phyloP scores from a whole-genome alignment of 2,797 vertebrate species.

The Centroberyx gerrardi region DNA sequence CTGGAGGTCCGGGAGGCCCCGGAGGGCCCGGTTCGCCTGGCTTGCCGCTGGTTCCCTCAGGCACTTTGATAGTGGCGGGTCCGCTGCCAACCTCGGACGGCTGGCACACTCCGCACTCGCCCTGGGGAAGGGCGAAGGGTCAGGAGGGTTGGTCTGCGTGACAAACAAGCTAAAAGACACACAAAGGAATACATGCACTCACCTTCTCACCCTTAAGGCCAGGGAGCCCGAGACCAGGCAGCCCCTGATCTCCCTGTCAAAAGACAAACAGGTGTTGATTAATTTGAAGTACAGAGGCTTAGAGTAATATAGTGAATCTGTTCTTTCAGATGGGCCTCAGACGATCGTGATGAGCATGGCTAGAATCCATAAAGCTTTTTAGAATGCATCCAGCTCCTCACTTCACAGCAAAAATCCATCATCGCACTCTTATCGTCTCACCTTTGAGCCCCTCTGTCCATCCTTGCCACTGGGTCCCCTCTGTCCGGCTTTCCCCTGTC shows the following conservation, averaged over 20 bases:
- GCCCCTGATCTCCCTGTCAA: conserved; percentile 80
- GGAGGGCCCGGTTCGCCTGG: conserved; percentile 71
- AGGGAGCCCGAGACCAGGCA: conserved; percentile 67
- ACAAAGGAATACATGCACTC: conserved; percentile 25
- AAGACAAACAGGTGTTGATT: neutral
- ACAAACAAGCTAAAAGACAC: conserved; percentile 15
- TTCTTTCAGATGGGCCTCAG: too few relatives aligned
- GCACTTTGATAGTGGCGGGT: conserved; percentile 61
- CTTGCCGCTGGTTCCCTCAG: conserved; percentile 55
- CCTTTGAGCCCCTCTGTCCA: conserved; percentile 82
- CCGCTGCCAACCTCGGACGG: conserved; percentile 66
- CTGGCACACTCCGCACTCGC: conserved; percentile 80
- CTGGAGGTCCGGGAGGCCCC: conserved; percentile 78
- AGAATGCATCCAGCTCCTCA: neutral
- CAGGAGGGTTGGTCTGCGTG: conserved; percentile 6
- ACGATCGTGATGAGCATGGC: too few relatives aligned
- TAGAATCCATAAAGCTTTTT: too few relatives aligned
- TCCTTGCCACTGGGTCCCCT: conserved; percentile 80
- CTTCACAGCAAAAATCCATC: neutral
- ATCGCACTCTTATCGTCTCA: conserved; percentile 39
- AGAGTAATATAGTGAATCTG: neutral
- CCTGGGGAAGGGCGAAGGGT: conserved; percentile 63
- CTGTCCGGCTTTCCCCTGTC: conserved; percentile 83
- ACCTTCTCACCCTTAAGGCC: conserved; percentile 86
- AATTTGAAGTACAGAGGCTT: neutral